phyloP scores from a whole-genome alignment of 2,888 invertebrate genomes.

The Platycnemis pennipes region DNA sequence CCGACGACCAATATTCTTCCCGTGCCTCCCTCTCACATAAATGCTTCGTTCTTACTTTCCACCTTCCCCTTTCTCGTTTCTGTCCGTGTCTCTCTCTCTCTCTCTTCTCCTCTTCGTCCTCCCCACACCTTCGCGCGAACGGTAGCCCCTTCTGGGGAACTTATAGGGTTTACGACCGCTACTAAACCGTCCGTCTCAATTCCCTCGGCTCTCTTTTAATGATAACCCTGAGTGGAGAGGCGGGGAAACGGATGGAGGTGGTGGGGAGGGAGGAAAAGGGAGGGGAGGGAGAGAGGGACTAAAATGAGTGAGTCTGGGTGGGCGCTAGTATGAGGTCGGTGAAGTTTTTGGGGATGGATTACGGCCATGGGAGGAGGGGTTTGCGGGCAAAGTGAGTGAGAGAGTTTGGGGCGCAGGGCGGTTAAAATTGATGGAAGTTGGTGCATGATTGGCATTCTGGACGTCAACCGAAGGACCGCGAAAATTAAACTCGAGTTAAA shows the following conservation, averaged over 20 bases:
- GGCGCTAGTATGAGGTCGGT: not conserved
- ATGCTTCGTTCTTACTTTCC: no score
- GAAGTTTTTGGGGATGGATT: not conserved
- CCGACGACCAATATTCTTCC: no score
- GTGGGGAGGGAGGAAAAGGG: not conserved
- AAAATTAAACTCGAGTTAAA: not conserved
- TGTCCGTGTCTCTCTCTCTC: no score
- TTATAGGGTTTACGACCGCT: slow-evolving; percentile 51
- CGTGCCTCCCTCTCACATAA: no score
- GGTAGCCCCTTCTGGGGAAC: slow-evolving; percentile 12
- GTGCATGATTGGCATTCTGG: not conserved
- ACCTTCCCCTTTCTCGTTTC: no score
- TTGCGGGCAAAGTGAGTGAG: not conserved
- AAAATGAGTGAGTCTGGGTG: not conserved
- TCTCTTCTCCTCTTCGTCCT: not conserved
- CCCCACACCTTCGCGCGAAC: not conserved
- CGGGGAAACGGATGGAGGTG: not conserved
- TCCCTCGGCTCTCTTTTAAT: slow-evolving; percentile 46
- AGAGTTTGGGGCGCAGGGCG: not conserved
- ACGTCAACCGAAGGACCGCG: not conserved
- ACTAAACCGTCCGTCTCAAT: slow-evolving; percentile 49
- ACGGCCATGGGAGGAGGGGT: not conserved
- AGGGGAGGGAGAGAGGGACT: not conserved
- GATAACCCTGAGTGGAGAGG: slow-evolving; percentile 34
- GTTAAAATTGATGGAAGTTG: not conserved